Percentiles rank a stretch among this genome's conserved stretches.
Evolutionary conservation across 2,797 vertebrate species (phyloP).

Genomic region (Tenualosa thibaudeaui): DNA sequence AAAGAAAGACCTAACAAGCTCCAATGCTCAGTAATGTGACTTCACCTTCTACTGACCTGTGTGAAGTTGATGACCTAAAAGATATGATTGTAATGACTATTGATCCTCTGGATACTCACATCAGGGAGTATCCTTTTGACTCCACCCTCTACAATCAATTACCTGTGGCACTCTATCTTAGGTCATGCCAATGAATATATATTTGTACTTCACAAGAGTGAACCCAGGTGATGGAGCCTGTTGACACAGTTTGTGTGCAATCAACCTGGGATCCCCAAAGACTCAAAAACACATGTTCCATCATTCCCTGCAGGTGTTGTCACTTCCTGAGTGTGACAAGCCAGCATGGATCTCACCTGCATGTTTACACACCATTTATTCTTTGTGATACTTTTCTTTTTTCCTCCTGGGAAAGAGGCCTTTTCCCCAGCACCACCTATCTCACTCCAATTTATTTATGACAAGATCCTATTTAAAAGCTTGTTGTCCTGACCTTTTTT

Average conservation of each 20-base stretch:
- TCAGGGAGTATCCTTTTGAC: background rate
- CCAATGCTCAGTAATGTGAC: background rate
- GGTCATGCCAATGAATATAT: background rate
- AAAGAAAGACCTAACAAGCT: background rate
- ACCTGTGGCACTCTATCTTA: background rate
- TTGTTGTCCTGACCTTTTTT: constrained; percentile 77
- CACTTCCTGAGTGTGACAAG: constrained; percentile 60
- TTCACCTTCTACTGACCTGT: background rate
- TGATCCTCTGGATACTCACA: background rate
- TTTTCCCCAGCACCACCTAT: constrained; percentile 58
- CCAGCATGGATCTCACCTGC: constrained; percentile 57
- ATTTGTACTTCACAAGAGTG: background rate
- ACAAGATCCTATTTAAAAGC: constrained; percentile 75
- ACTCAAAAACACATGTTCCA: constrained; percentile 69
- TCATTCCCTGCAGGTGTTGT: constrained; percentile 71
- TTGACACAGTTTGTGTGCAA: constrained; percentile 26
- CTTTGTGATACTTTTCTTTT: constrained; percentile 61
- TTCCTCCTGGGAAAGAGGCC: constrained; percentile 63
- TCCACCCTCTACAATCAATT: background rate
- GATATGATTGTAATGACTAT: background rate
- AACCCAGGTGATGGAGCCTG: background rate
- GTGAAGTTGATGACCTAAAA: background rate
- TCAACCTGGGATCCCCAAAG: constrained; percentile 67
- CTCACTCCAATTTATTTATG: constrained; percentile 76
- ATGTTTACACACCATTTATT: constrained; percentile 75